Base-by-base conservation (phyloP, 2,113 vertebrate species). In the Ondatra zibethicus region DNA sequence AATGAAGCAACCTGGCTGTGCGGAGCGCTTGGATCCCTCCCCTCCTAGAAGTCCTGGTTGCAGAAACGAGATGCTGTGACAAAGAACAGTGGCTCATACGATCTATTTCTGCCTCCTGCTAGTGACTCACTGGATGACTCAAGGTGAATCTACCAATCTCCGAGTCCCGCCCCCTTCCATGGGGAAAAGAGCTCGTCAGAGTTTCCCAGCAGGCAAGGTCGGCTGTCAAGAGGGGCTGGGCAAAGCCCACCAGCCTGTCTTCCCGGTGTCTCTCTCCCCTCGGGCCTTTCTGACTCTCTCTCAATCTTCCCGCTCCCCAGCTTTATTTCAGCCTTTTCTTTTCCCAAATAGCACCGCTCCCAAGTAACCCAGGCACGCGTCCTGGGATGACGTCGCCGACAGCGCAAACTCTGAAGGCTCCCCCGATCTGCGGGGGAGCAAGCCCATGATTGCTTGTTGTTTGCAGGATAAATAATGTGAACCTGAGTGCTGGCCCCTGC, bases 81-180 rank as follows among this genome's bases (percentile, higher is more conserved):
- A 91, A 84, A 84, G 81, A 92, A 66, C 66, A 91, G 68, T 58
- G 73, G 97, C 89, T 93, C 92, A 42, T 82, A 47, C 55, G 93
- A 80, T 95, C 97, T 97, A 94, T 97, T 97, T 97, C 96, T 97
- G 95, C 89, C 90, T 89, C 66, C 93, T 91, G 70, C 66, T 89
- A 82, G 0, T 97, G 98, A 97, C 85, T 97, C 98, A 97, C 33
- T 81, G 72, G 21, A 96, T 97, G 96, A 97, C 81, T 97, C 98
- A 97, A 95, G 95, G 91, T 92, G 94, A 92, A 68, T 91, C 89
- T 70, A 72, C 58, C 65, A 52, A 63, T 77, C 65, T 90, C 63
- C 3, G 66, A 85, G n/a, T 27, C 39, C 2, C 2, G 66, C 50
- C 61, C 65, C 55, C 55, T 5, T n/a, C 89, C 55, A 17, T 0